phyloP scores from a whole-genome alignment of 2,888 invertebrate genomes.

The Siphonodentalium dalli region DNA sequence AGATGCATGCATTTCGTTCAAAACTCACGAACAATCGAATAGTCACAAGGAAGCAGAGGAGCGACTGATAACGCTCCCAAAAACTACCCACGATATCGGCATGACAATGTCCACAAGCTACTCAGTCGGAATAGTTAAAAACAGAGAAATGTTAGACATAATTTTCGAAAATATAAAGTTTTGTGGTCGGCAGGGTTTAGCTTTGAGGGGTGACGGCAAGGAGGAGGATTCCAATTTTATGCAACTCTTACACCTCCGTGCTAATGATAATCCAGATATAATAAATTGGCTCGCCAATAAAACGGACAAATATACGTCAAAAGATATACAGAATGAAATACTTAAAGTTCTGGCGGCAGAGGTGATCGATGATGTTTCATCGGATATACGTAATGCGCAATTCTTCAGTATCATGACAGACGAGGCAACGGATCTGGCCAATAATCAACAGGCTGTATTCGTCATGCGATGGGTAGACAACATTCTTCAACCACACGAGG shows the following conservation, averaged over 20 bases:
- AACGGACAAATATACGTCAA: conserved; percentile 28
- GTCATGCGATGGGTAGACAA: conserved; percentile 28
- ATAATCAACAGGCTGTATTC: conserved; percentile 34
- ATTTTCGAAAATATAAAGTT: conserved; percentile 26
- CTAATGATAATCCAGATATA: conserved; percentile 19
- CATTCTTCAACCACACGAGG: conserved; percentile 28
- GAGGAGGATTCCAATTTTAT: conserved; percentile 28
- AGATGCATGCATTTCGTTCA: conserved; percentile 22
- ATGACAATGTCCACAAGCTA: conserved; percentile 12
- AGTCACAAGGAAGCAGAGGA: conserved; percentile 26
- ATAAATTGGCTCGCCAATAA: conserved; percentile 26
- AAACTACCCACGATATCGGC: conserved; percentile 16
- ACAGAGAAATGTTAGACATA: conserved; percentile 17
- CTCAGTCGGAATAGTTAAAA: conserved; percentile 22
- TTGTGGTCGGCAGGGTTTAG: conserved; percentile 25
- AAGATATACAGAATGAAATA: conserved; percentile 34
- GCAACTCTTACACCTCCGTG: conserved; percentile 25
- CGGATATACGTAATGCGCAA: neutral
- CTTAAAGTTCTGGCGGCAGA: conserved; percentile 28
- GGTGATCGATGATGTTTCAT: conserved; percentile 22
- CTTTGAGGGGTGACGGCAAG: conserved; percentile 27
- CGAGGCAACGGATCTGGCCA: conserved; percentile 33
- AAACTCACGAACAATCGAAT: conserved; percentile 20
- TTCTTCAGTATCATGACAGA: conserved; percentile 33
- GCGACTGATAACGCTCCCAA: conserved; percentile 9